phyloP scores from a whole-genome alignment of 2,888 invertebrate genomes.

The Anthrax anthrax region DNA sequence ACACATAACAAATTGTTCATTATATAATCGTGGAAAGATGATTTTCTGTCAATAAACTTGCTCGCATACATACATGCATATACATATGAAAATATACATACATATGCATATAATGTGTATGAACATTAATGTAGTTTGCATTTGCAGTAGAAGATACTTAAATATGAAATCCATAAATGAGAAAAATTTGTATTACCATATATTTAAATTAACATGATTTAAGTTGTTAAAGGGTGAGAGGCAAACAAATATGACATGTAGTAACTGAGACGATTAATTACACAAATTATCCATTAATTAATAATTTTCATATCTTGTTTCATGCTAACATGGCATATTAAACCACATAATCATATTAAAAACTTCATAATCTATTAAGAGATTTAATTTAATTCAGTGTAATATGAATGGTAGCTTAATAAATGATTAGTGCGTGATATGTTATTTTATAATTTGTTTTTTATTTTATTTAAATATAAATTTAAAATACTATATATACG shows the following conservation, averaged over 20 bases:
- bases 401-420: not conserved
- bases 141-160: no score
- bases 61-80: not conserved
- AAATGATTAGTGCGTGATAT: not conserved
- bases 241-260: not conserved
- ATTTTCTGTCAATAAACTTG: not conserved
- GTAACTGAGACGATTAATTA: conserved; percentile 12
- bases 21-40: not conserved
- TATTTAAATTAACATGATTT: no score
- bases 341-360: no score
- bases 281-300: conserved; percentile 14
- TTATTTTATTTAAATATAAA: not conserved
- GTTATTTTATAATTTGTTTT: not conserved
- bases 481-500: not conserved
- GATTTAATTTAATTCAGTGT: not conserved
- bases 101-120: not conserved
- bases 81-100: not conserved
- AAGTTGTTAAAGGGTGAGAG: no score
- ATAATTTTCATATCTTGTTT: conserved; percentile 12
- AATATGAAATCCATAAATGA: no score
- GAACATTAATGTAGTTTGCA: not conserved
- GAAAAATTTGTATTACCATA: no score
- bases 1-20: not conserved
- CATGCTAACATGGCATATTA: not conserved
- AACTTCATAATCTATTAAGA: not conserved